Percentiles rank a stretch among this genome's conserved stretches.
phyloP scores from a whole-genome alignment of 1,140 invertebrate species.

The Papilio helenus region DNA sequence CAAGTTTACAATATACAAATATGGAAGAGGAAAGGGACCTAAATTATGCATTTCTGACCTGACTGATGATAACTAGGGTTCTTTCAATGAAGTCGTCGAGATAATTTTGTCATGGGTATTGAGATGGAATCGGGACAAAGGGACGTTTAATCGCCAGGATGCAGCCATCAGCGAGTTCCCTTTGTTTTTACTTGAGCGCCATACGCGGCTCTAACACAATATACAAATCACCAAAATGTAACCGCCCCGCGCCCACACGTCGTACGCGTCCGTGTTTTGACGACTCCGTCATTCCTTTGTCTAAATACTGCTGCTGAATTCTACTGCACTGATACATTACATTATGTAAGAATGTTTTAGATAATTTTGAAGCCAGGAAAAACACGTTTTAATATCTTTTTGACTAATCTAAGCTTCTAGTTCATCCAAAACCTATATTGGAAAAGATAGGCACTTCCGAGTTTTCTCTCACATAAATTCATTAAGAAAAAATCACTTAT shows the following conservation, averaged over 20 bases:
- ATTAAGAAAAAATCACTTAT: no score
- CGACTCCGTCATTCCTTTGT: constrained; percentile 55
- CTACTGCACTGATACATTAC: constrained; percentile 10
- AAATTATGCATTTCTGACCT: background rate
- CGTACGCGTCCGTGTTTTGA: constrained; percentile 57
- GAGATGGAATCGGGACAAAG: constrained; percentile 54
- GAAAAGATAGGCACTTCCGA: no score
- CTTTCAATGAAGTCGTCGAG: background rate
- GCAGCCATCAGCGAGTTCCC: constrained; percentile 60
- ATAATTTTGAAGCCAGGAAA: background rate
- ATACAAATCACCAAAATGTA: constrained; percentile 74
- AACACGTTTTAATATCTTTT: background rate
- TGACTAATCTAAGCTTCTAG: no score
- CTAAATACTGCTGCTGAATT: constrained; percentile 43
- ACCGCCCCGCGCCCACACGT: constrained; percentile 68
- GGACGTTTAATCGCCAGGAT: constrained; percentile 56
- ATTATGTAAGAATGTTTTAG: constrained; percentile 21
- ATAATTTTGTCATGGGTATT: constrained; percentile 30
- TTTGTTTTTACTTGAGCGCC: constrained; percentile 67
- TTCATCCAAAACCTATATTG: no score
- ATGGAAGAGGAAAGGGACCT: no score
- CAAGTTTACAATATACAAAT: background rate
- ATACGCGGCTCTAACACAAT: constrained; percentile 71
- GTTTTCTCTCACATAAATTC: no score
- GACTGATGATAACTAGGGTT: background rate